Evolutionary conservation across 2,113 vertebrate genomes (phyloP).

Genomic region (Lagopus leucura): DNA sequence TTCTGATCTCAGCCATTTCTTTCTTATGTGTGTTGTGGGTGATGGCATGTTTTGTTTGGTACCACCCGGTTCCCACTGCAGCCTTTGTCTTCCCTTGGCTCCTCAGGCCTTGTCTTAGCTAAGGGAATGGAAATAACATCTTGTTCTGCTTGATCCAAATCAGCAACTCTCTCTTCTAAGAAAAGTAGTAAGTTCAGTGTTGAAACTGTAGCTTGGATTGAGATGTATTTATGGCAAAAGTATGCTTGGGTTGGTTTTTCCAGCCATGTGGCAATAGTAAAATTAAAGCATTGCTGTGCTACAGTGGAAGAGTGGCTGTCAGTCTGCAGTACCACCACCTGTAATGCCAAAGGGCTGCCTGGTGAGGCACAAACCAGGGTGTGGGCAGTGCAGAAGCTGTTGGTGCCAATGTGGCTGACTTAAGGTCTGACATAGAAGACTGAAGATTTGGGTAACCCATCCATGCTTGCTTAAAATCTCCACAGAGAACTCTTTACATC

Average conservation of each 20-base stretch:
- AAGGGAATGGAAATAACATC: not conserved
- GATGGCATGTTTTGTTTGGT: rapidly evolving
- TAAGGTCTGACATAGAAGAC: no score
- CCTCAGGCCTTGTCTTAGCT: not conserved
- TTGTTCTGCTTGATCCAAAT: not conserved
- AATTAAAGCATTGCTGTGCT: not conserved
- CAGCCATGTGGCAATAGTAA: no score
- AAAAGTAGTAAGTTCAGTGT: rapidly evolving
- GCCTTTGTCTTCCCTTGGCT: not conserved
- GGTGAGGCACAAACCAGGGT: not conserved
- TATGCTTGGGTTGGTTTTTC: not conserved
- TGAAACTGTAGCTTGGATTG: not conserved
- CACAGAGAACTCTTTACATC: not conserved
- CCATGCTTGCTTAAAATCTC: not conserved
- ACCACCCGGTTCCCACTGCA: rapidly evolving
- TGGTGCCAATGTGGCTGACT: not conserved
- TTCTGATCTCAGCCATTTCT: rapidly evolving
- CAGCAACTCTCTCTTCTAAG: not conserved
- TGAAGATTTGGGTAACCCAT: not conserved
- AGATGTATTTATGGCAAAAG: not conserved
- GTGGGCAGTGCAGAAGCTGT: not conserved
- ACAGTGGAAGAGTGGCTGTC: not conserved
- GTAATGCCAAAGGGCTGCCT: no score
- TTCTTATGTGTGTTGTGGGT: not conserved
- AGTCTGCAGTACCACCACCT: no score